Base-by-base conservation (phyloP, 2,888 invertebrate genomes). In the Acleris sparsana region DNA sequence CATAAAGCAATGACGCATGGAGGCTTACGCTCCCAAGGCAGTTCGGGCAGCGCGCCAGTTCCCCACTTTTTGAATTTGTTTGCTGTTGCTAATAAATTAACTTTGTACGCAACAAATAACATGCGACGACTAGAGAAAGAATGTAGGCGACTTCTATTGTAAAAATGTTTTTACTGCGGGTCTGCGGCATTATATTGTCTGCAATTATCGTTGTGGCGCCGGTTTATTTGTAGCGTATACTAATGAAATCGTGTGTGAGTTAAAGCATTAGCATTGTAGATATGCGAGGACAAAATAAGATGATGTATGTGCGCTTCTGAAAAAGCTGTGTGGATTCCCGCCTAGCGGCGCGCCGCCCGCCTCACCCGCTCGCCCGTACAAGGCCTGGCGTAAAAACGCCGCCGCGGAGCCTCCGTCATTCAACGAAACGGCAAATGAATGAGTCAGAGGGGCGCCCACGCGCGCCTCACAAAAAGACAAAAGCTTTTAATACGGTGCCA, bases 391-490 rank as follows among this genome's bases (percentile, higher is more conserved):
- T 13, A 53, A 63, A 57, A 61, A 76, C 69, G 78, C 74, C 81
- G 85, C 83, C 84, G 75, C 76, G 71, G 75, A 83, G 82, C 80
- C 84, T 85, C 77, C 70, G 64, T 67, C 83, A 82, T 86, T 46
- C 57, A 55, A 55, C 9, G 84, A 86, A 81, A 84, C 86, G 87
- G 86, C 86, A 83, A 84, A 83, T 89, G 86, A 88, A 89, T 88
- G 86, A 84, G 82, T 77, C 77, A 74, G 81, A 84, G 87, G 87
- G 87, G 80, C 90, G 82, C 91, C 90, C 86, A 90, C 90, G 84
- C 87, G 67, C 22, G 46, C 16, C n/a, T 57, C 46, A 83, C 86
- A 85, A 86, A 83, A 78, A 86, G 80, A 86, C 83, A 84, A 85
- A 86, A 84, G 83, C 84, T 83, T 82, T 84, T 76, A 79, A 79